Percentiles rank a stretch among this genome's conserved stretches.
Conservation (phyloP, 2,113 vertebrate species). For the Bubo bubo region DNA sequence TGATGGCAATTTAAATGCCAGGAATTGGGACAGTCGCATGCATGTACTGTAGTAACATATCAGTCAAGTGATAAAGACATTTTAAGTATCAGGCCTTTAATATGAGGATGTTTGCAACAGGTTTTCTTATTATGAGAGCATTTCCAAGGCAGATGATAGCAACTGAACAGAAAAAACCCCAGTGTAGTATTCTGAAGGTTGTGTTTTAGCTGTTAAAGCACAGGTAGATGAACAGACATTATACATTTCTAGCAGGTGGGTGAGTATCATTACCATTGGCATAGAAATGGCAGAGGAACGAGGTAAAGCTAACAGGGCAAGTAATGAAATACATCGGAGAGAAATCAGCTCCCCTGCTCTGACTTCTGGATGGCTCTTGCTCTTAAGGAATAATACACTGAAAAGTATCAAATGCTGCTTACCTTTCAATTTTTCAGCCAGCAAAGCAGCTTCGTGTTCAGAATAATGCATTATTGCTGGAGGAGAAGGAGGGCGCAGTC, state of each 20-base stretch:
- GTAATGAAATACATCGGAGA: neutral
- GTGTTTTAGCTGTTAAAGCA: neutral
- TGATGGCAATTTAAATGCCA: neutral
- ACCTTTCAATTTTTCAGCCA: slow-evolving; percentile 95
- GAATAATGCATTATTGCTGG: slow-evolving; percentile 90
- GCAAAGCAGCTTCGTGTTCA: slow-evolving; percentile 84
- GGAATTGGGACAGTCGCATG: neutral
- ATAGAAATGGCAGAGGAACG: neutral
- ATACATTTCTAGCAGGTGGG: neutral
- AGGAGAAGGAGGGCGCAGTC: slow-evolving; percentile 85
- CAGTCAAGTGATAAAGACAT: neutral
- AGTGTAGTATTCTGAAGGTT: neutral
- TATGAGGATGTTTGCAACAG: neutral
- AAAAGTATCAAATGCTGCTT: neutral
- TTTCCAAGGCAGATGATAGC: neutral
- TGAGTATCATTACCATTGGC: neutral
- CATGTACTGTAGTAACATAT: neutral
- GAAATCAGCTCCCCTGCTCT: neutral
- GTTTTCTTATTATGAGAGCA: neutral
- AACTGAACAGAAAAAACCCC: neutral
- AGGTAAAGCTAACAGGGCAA: neutral
- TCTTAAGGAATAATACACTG: neutral
- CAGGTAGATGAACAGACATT: neutral
- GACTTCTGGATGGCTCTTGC: neutral
- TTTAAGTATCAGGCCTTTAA: neutral